These are phyloP conservation scores for Plecotus auritus DNA, from an alignment of 2,113 vertebrate species.

Conservation along the genomic window DNA sequence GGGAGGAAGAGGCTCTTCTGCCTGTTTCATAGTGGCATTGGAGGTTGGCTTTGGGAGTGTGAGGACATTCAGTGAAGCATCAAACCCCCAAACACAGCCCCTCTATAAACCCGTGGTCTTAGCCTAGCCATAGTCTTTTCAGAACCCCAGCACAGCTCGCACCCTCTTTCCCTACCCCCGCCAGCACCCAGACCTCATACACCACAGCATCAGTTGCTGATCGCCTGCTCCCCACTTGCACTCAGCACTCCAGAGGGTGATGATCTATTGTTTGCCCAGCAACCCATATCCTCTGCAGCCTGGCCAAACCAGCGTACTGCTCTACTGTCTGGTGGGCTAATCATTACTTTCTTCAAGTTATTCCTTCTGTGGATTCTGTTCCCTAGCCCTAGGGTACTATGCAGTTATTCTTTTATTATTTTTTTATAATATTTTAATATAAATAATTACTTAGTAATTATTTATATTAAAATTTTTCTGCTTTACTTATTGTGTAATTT, in stretches of 20 bases:
- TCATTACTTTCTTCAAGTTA: neutral
- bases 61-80: neutral
- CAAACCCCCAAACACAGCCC: neutral
- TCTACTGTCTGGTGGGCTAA: neutral
- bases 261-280: neutral
- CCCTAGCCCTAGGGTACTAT: neutral
- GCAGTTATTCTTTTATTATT: neutral
- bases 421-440: no score
- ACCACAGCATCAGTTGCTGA: neutral
- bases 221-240: accelerated
- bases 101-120: neutral
- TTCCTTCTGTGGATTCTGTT: neutral
- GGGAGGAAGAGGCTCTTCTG: neutral
- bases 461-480: neutral
- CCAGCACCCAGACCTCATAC: neutral
- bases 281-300: neutral
- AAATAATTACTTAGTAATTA: neutral
- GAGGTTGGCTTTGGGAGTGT: neutral
- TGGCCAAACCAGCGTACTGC: no score
- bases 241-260: neutral
- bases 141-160: neutral
- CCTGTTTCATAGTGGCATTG: neutral
- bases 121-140: neutral
- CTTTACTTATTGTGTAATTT: neutral
- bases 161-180: neutral